Conservation (phyloP, 2,888 invertebrate species). For the Scelioninae gen. 2 region DNA sequence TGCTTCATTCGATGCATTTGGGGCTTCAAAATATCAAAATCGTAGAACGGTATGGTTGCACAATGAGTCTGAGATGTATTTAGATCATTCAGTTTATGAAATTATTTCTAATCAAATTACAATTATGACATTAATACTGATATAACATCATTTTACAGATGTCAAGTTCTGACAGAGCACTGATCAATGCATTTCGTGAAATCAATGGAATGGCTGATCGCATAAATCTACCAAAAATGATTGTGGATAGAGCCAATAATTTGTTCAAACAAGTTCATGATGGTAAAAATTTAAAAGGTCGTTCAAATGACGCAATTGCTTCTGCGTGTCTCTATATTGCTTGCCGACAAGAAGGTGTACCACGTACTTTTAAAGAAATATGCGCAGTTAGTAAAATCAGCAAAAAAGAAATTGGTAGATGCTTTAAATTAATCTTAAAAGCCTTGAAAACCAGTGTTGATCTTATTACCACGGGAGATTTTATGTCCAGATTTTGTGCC, state of each 20-base stretch:
- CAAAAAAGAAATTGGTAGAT: conserved; percentile 98
- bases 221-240: conserved; percentile 96
- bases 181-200: conserved; percentile 97
- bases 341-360: conserved; percentile 98
- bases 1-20: conserved; percentile 92
- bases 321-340: conserved; percentile 99
- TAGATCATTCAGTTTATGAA: no score
- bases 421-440: conserved; percentile 97
- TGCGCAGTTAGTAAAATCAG: conserved; percentile 99
- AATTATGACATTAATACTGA: no score
- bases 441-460: conserved; percentile 98
- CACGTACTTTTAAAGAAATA: conserved; percentile 99
- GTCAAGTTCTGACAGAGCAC: conserved; percentile 95
- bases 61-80: no score
- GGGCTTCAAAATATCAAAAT: conserved; percentile 81
- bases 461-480: conserved; percentile 98
- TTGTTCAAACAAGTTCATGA: conserved; percentile 99
- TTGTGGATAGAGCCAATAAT: conserved; percentile 96
- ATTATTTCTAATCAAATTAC: no score
- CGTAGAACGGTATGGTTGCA: conserved; percentile 78
- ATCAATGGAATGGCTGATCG: conserved; percentile 99
- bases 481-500: conserved; percentile 99
- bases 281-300: conserved; percentile 95
- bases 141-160: conserved; percentile 85
- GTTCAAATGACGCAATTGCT: conserved; percentile 98